Evolutionary conservation across 1,140 invertebrate genomes (phyloP).

Genomic region (Sipha flava): DNA sequence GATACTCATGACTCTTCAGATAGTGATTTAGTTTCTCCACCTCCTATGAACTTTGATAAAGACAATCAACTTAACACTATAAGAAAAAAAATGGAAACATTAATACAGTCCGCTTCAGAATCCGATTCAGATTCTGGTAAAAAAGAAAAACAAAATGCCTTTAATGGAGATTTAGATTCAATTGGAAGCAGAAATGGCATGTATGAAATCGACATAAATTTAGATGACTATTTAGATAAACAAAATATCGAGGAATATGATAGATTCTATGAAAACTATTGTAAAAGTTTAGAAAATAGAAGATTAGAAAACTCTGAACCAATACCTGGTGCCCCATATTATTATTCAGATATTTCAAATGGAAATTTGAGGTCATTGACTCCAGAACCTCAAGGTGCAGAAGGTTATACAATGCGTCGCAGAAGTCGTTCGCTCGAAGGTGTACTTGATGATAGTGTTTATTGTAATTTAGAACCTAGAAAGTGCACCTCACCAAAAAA

Average conservation of each 20-base stretch:
- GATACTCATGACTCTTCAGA: conserved; percentile 71
- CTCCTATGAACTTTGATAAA: conserved; percentile 52
- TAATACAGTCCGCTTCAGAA: conserved; percentile 35
- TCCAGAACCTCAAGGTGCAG: conserved; percentile 35
- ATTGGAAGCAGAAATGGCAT: conserved; percentile 41
- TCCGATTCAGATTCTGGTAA: conserved; percentile 39
- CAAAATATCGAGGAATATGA: conserved; percentile 5
- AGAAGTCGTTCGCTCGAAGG: conserved; percentile 56
- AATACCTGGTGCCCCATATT: conserved; percentile 59
- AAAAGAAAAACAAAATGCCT: conserved; percentile 36
- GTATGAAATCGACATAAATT: conserved; percentile 56
- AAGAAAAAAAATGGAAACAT: conserved; percentile 35
- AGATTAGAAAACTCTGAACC: conserved; percentile 41
- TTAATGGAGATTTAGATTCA: conserved; percentile 51
- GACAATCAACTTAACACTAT: conserved; percentile 34
- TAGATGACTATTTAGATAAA: conserved; percentile 45
- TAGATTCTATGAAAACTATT: conserved; percentile 32
- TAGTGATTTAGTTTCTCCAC: conserved; percentile 68
- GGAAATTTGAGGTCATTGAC: conserved; percentile 40
- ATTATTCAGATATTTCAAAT: conserved; percentile 68
- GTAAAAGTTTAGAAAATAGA: conserved; percentile 38
- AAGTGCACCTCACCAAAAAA: conserved; percentile 35
- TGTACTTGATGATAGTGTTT: conserved; percentile 49
- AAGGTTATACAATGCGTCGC: conserved; percentile 33
- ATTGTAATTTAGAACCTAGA: conserved; percentile 25